Conservation (phyloP, 1,140 invertebrate genomes). For the Drosophila lini region DNA sequence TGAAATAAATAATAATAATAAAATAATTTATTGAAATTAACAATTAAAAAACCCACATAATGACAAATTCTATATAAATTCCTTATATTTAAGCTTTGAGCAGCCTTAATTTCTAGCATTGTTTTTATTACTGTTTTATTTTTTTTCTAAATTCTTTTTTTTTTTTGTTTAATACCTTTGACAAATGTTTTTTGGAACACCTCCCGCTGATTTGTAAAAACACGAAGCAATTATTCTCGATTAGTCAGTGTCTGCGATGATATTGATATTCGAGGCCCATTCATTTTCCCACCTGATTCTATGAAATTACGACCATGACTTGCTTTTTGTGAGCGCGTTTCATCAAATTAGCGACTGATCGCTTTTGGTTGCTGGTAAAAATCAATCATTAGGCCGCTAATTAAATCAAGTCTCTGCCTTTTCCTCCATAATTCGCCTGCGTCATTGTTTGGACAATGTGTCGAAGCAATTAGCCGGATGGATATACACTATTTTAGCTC, state of each 20-base stretch:
- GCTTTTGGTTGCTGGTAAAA: conserved; percentile 28
- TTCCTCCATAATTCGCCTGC: conserved; percentile 38
- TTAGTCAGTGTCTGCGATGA: conserved; percentile 68
- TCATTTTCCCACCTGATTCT: conserved; percentile 48
- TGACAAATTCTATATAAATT: neutral
- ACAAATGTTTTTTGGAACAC: conserved; percentile 51
- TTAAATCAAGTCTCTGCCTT: conserved; percentile 67
- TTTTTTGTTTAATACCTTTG: conserved; percentile 60
- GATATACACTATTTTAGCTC: neutral
- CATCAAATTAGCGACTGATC: conserved; percentile 54
- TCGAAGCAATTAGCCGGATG: conserved; percentile 66
- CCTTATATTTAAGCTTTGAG: neutral
- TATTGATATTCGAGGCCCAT: conserved; percentile 43
- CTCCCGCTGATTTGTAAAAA: conserved; percentile 19
- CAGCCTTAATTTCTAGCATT: neutral
- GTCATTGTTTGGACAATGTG: conserved; percentile 79
- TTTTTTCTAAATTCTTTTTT: neutral
- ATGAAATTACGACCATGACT: conserved; percentile 73
- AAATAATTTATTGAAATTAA: neutral
- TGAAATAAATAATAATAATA: no score
- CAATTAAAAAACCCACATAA: neutral
- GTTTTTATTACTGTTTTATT: conserved; percentile 26
- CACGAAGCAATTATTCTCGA: conserved; percentile 76
- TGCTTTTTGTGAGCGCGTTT: conserved; percentile 26
- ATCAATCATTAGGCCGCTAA: conserved; percentile 71